Conservation (phyloP, 2,113 vertebrate species). For the Anarrhichthys ocellatus region DNA sequence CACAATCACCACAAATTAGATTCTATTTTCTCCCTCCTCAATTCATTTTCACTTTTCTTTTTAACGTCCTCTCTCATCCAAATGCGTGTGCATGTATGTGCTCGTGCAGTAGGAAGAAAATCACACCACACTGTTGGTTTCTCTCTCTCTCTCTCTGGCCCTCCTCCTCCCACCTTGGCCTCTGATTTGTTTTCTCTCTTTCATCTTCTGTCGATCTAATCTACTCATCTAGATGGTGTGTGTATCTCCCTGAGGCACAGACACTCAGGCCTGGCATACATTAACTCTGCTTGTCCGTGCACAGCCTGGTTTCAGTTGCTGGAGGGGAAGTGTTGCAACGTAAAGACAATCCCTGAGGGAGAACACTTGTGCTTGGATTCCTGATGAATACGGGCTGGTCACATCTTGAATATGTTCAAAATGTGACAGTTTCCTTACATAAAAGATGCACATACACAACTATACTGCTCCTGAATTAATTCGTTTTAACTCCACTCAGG, state of each 20-base stretch:
- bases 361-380: conserved; percentile 23
- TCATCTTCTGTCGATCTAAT: conserved; percentile 56
- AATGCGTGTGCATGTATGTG: not conserved
- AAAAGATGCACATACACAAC: not conserved
- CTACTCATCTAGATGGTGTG: conserved; percentile 52
- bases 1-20: conserved; percentile 47
- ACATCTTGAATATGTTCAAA: conserved; percentile 19
- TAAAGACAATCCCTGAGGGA: conserved; percentile 45
- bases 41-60: conserved; percentile 28
- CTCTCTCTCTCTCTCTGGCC: conserved; percentile 7
- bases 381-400: conserved; percentile 16
- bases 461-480: too few species aligned
- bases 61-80: not conserved
- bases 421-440: conserved; percentile 1
- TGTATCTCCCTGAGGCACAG: conserved; percentile 44
- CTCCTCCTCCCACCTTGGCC: conserved; percentile 24
- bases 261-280: conserved; percentile 53
- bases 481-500: too few species aligned
- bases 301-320: conserved; percentile 60
- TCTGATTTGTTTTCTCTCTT: conserved; percentile 46
- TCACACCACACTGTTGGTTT: conserved; percentile 9
- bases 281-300: conserved; percentile 62
- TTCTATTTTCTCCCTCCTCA: conserved; percentile 32
- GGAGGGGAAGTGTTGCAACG: conserved; percentile 28
- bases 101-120: conserved; percentile 6